Evolutionary conservation across 1,140 invertebrate species (phyloP), one percentile per base, ranked within the genome.

Genomic region (Myzus persicae): DNA sequence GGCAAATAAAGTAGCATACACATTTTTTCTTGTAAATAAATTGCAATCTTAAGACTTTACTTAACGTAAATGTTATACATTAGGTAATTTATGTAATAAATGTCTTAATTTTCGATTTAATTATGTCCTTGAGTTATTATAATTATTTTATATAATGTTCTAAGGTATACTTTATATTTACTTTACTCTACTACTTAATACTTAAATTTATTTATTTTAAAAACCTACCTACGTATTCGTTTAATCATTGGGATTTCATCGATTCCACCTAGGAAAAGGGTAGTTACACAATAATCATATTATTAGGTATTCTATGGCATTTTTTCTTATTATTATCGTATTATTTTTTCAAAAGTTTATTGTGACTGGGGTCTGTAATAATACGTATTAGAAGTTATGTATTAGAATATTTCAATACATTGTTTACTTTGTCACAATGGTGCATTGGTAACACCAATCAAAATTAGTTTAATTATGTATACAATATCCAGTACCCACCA

Each of bases 171-270:
- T n/a, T n/a, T n/a, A n/a, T n/a, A n/a, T 14, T n/a, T 76, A n/a
- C 4, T n/a, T 67, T 67, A 51, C 48, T 51, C 6, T 22, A 51
- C 48, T 51, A 51, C 5, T 31, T 11, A 8, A 67, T n/a, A 1
- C n/a, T 76, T n/a, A 76, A 6, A 76, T 76, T 76, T n/a, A 76
- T n/a, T 76, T n/a, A 76, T 76, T 76, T 76, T 76, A 76, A 76
- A 76, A 18, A 76, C 59, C 11, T n/a, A n/a, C 48, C 48, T 18
- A 76, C 14, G 31, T n/a, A n/a, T 76, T n/a, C 14, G n/a, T n/a
- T n/a, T 14, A 76, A 36, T n/a, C 14, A 76, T 76, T 18, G 4
- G 31, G n/a, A 76, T n/a, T n/a, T n/a, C 31, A 76, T n/a, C 3
- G n/a, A 76, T n/a, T n/a, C n/a, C 31, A 14, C n/a, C 14, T 1